Percentiles rank a stretch among this genome's conserved stretches.
Evolutionary conservation across 2,888 invertebrate species (phyloP).

Genomic region (Trachelus troglodyta): DNA sequence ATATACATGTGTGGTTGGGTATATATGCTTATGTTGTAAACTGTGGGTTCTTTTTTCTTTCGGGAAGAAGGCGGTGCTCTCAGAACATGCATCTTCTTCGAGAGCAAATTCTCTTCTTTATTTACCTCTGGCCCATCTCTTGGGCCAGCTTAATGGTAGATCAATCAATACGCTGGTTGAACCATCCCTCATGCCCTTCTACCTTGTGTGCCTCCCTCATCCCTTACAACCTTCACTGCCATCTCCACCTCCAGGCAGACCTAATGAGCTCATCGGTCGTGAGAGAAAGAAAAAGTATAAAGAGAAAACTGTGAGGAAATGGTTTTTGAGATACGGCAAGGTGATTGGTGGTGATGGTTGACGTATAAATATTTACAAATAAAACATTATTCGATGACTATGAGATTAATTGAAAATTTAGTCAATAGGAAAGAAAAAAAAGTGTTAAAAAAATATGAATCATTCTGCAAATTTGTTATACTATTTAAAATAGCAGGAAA

Average conservation of each 20-base stretch:
- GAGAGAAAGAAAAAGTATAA: conserved; percentile 40
- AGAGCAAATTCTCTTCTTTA: conserved; percentile 41
- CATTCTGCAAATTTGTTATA: no score
- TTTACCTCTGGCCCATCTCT: not conserved
- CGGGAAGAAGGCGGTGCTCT: no score
- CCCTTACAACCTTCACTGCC: conserved; percentile 22
- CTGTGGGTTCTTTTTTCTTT: no score
- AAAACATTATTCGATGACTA: no score
- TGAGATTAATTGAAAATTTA: no score
- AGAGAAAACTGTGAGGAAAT: conserved; percentile 58
- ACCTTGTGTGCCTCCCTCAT: conserved; percentile 9
- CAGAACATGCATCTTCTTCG: conserved; percentile 43
- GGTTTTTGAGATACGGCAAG: conserved; percentile 52
- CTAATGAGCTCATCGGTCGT: conserved; percentile 61
- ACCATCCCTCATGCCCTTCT: conserved; percentile 30
- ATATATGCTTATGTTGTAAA: no score
- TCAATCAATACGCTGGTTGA: conserved; percentile 59
- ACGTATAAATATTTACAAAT: not conserved
- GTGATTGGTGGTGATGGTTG: conserved; percentile 14
- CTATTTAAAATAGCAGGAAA: no score
- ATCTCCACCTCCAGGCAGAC: conserved; percentile 38
- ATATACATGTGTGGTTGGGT: no score
- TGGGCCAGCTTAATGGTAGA: conserved; percentile 50
- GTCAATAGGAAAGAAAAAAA: no score
- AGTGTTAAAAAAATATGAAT: no score